Base-by-base conservation (phyloP, 2,888 invertebrate species). In the Agrotis segetum region DNA sequence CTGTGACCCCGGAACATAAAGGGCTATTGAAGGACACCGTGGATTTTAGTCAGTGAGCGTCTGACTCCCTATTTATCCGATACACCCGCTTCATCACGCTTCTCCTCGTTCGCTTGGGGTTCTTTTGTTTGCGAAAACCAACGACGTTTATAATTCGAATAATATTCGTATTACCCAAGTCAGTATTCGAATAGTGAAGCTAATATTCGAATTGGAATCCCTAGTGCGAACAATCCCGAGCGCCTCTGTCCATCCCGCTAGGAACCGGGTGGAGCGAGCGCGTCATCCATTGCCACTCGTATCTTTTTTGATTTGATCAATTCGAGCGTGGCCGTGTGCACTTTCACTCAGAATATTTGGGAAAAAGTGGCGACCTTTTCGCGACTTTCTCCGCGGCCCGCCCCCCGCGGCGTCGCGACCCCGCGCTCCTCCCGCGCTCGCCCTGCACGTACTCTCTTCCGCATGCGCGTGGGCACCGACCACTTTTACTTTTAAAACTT, bases 321-420 rank as follows among this genome's bases (percentile, higher is more conserved):
- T 89, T 92, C 90, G 90, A 92, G 91, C 92, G 90, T 89, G 87
- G 89, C 88, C 85, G 87, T 78, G 88, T 89, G 78, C 85, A 94
- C 96, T 96, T 96, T 96, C 95, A 93, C 96, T 95, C 88, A 84
- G 94, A 95, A 95, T 96, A 96, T 96, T 96, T 96, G 95, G 96
- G 94, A 94, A 96, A 96, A 96, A 95, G 95, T 92, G 89, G 89
- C 95, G 95, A 96, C 96, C 96, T 96, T 95, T 95, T 94, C 90
- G 93, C 93, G 88, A 94, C 96, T 96, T 96, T 96, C 96, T 92
- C 94, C 86, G 87, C 87, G 85, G 85, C 82, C 87, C 89, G 81
- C 70, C 74, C 59, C 63, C 74, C 68, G 66, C 55, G 50, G 76
- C 83, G 78, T 84, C 81, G 83, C 70, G 77, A 81, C 79, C 81